Base-by-base conservation (phyloP, 2,888 invertebrate genomes). In the Cephus runcator region DNA sequence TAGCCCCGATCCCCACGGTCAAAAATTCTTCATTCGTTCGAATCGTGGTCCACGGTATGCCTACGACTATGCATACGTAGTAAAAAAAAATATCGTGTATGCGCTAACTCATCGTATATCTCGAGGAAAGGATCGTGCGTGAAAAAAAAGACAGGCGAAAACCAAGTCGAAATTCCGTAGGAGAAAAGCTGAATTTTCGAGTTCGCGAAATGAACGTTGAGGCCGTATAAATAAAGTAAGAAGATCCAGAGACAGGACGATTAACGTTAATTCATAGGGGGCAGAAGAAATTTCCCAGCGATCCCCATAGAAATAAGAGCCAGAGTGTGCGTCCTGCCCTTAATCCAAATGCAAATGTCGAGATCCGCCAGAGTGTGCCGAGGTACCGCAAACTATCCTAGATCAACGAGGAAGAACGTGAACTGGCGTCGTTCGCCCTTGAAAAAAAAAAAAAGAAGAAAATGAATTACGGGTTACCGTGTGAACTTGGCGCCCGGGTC, bases 401-500 rank as follows among this genome's bases (percentile, higher is more conserved):
- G 56, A 56, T 23, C 2, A 56, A 56, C 56, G 15, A 56, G 56
- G 23, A 56, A 56, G 56, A 56, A 23, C 23, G 23, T 23, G 56
- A 56, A 56, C 56, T 2, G 56, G 23, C 56, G 23, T 23, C 23
- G 56, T 56, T 56, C 56, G 56, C 56, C 56, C 56, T 56, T 56
- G 56, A 56, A 56, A 40, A 40, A 40, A 40, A 36, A 12, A 36
- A 36, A 12, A 35, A 36, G 3, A 36, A 68, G 36, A 11, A 80
- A 83, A 80, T 15, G 71, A 79, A 83, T 84, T 79, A 79, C 79
- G 73, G 36, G 75, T 79, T 75, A 73, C 80, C 86, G 85, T 80
- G 81, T 79, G 85, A 85, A 85, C 82, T 76, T 75, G 82, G 80
- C 80, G 80, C 81, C 79, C 79, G 23, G 6, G 56, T 56, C 56